phyloP scores from a whole-genome alignment of 1,140 invertebrate species.

The Mya arenaria region DNA sequence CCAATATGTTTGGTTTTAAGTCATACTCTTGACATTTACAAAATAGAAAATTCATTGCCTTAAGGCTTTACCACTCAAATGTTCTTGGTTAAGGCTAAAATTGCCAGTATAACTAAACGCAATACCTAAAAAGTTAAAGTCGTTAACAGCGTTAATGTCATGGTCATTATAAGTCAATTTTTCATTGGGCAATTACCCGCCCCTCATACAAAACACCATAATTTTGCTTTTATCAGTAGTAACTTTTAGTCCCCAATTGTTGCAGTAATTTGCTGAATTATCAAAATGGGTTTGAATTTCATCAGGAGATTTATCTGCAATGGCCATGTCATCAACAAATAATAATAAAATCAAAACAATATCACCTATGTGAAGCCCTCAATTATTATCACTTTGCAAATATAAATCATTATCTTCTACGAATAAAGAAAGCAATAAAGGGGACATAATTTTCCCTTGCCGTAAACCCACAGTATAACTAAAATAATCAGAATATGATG shows the following conservation, averaged over 20 bases:
- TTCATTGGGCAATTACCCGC: background rate
- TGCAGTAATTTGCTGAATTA: background rate
- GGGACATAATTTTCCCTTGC: slow-evolving; percentile 3
- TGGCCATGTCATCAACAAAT: background rate
- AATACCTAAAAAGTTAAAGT: background rate
- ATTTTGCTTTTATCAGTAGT: background rate
- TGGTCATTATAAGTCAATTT: background rate
- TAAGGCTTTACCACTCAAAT: background rate
- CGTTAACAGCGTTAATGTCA: background rate
- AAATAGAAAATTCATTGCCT: background rate
- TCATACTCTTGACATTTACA: background rate
- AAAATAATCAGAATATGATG: slow-evolving; percentile 7
- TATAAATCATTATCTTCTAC: background rate
- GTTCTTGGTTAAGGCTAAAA: background rate
- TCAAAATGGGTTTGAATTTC: background rate
- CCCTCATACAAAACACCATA: background rate
- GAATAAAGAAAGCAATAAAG: background rate
- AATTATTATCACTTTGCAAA: background rate
- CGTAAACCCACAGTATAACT: background rate
- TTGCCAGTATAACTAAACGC: background rate
- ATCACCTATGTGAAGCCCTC: background rate
- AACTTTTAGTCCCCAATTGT: background rate
- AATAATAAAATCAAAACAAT: background rate
- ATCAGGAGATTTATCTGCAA: background rate
- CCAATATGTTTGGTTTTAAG: background rate